Evolutionary conservation across 64 coral and sea anemone species (phyloP).

Genomic region (Platygyra sinensis): DNA sequence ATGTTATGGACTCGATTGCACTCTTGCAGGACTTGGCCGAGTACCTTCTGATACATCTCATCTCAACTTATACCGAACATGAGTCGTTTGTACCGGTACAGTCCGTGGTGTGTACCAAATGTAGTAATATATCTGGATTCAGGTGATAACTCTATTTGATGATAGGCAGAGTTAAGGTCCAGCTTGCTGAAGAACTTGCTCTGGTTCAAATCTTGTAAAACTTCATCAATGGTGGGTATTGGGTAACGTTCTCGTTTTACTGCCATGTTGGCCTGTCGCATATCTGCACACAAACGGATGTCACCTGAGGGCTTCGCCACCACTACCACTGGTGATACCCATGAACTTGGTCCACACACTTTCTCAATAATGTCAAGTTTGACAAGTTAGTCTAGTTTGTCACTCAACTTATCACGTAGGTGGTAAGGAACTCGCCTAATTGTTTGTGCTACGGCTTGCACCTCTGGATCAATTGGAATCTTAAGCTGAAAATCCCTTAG

Average conservation of each 20-base stretch:
- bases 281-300: conserved; percentile 37
- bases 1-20: conserved; percentile 42
- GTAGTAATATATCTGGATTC: conserved; percentile 32
- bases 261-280: conserved; percentile 8
- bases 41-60: conserved; percentile 37
- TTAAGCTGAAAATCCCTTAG: conserved; percentile 54
- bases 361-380: conserved; percentile 22
- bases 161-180: conserved; percentile 10
- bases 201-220: conserved; percentile 27
- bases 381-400: conserved; percentile 39
- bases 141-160: conserved; percentile 35
- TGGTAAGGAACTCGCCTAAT: conserved; percentile 34
- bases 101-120: conserved; percentile 30
- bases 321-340: conserved; percentile 37
- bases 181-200: conserved; percentile 30
- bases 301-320: conserved; percentile 27
- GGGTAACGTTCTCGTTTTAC: conserved; percentile 11
- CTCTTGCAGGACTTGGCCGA: conserved; percentile 23
- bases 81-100: conserved; percentile 23
- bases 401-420: conserved; percentile 47
- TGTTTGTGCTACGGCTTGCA: conserved; percentile 8
- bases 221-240: conserved; percentile 3
- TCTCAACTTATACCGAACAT: conserved; percentile 39
- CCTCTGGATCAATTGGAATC: conserved; percentile 10
- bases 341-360: conserved; percentile 48